Base-by-base conservation (phyloP, 2,797 vertebrate genomes). In the Acanthopagrus latus region DNA sequence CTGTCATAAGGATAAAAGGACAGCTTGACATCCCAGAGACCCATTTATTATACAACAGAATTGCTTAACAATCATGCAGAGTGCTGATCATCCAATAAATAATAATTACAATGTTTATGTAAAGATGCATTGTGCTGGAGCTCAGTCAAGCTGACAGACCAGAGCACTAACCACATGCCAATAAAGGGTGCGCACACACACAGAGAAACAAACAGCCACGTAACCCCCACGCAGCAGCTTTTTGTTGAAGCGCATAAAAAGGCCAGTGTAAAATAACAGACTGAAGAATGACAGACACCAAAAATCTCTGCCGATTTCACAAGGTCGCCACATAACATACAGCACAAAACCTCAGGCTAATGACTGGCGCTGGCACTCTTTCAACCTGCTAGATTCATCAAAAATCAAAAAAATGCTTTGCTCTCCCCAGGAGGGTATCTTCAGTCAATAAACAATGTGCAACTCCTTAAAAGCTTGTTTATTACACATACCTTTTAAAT, bases 141-240 rank as follows among this genome's bases (percentile, higher is more conserved):
- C 64, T 23, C 27, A 51, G 69, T 79, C 80, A 88, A 58, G 77
- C 72, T 79, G 86, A 78, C 73, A 88, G 64, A 76, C n/a, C 16
- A 1, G 21, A n/a, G 50, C 29, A 56, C 59, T 76, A 80, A 84
- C 84, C 64, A 78, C 62, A 78, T 70, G 69, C 46, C 71, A 66
- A 85, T 80, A 65, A 80, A 59, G 79, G 62, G n/a, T 11, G 2
- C 4, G 21, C 38, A 23, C 62, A 29, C 50, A 54, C 56, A 47
- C 16, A 43, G 18, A 43, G 18, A 59, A 43, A 71, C 33, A 48
- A 51, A 33, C n/a, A 71, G 44, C 71, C 51, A 43, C 57, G 70
- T 71, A 84, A 92, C 85, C 81, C 88, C 91, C 87, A 93, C 86
- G 52, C 86, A 69, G 84, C 84, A 78, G 88, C 76, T 83, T 84